phyloP scores from a whole-genome alignment of 1,140 invertebrate genomes.

The Batillaria attramentaria region DNA sequence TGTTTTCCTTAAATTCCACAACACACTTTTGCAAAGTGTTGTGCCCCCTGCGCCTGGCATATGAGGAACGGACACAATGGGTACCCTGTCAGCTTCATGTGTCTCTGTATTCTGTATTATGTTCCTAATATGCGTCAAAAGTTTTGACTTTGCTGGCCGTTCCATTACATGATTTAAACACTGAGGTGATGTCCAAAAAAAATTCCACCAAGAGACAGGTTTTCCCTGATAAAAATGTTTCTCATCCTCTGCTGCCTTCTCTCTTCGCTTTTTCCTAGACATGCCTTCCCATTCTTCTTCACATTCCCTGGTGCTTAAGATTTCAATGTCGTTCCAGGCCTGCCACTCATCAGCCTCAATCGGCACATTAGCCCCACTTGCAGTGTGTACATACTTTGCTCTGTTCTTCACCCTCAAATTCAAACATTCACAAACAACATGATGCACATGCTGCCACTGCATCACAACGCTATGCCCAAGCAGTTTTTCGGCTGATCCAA shows the following conservation, averaged over 20 bases:
- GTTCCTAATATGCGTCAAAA: not conserved
- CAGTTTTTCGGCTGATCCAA: not conserved
- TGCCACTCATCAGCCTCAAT: not conserved
- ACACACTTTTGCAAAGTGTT: not conserved
- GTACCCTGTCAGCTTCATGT: not conserved
- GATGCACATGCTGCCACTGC: not conserved
- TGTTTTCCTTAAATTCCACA: not conserved
- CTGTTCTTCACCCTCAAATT: not conserved
- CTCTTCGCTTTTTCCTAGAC: not conserved
- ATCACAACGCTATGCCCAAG: not conserved
- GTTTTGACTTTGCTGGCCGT: not conserved
- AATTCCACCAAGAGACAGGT: conserved; percentile 12
- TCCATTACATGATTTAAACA: not conserved
- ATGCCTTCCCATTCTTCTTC: not conserved
- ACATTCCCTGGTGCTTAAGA: not conserved
- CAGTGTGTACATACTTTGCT: conserved; percentile 1
- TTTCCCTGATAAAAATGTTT: not conserved
- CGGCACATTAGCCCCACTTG: not conserved
- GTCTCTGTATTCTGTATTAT: not conserved
- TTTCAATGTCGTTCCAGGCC: not conserved
- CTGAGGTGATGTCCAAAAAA: not conserved
- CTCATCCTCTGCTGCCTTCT: not conserved
- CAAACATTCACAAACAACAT: not conserved
- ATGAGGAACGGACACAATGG: not conserved
- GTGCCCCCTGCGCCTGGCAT: conserved; percentile 8